These are phyloP conservation scores for Scaptomyza flava DNA, from an alignment of 2,888 invertebrate species.

Conservation along the genomic window DNA sequence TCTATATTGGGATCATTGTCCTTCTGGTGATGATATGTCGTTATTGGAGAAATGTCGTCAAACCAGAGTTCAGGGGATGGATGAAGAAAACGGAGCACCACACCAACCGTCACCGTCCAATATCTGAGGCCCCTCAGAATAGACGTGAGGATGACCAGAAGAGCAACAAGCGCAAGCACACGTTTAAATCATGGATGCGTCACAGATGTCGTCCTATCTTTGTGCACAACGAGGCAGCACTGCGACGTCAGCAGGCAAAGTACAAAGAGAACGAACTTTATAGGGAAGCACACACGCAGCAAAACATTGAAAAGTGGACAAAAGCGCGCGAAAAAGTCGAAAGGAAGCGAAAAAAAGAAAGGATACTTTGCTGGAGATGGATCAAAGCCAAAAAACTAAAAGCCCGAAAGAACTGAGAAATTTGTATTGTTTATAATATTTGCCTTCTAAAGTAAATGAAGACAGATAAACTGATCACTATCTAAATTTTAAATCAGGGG, in stretches of 20 bases:
- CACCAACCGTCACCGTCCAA: background rate
- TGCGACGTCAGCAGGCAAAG: conserved; percentile 35
- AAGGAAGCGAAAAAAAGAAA: conserved; percentile 6
- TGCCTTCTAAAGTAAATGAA: background rate
- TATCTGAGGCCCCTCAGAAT: background rate
- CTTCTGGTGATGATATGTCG: conserved; percentile 14
- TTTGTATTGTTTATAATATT: background rate
- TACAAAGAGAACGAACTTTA: conserved; percentile 26
- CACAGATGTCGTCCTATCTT: conserved; percentile 51
- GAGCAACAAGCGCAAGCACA: conserved; percentile 4
- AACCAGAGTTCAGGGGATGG: background rate
- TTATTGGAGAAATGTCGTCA: background rate
- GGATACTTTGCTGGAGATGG: background rate
- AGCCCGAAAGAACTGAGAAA: background rate
- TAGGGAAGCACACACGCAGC: conserved; percentile 22
- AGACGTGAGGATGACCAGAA: fast-evolving
- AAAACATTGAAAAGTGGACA: conserved; percentile 51
- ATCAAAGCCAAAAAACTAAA: too few species aligned
- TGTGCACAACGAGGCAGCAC: conserved; percentile 50
- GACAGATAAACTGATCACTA: background rate
- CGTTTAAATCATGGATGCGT: conserved; percentile 51
- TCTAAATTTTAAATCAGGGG: background rate
- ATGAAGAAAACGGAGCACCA: conserved; percentile 11
- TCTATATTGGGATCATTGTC: conserved; percentile 21
- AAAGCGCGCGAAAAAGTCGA: conserved; percentile 38